These are phyloP conservation scores for Enteromius mattozi DNA, from an alignment of 2,797 vertebrate genomes.

Conservation along the genomic window DNA sequence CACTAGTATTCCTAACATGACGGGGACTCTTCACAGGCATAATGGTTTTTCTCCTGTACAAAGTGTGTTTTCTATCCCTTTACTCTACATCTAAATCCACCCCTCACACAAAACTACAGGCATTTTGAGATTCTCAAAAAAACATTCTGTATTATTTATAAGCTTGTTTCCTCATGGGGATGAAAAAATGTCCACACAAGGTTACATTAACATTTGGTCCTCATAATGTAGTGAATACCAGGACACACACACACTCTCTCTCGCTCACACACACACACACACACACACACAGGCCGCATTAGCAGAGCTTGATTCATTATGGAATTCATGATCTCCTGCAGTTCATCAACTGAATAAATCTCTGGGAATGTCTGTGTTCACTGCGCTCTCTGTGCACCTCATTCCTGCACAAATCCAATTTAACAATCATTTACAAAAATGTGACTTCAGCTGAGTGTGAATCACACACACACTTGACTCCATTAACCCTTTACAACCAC, in stretches of 20 bases:
- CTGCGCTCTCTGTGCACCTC: slow-evolving; percentile 50
- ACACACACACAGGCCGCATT: slow-evolving; percentile 35
- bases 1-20: not conserved
- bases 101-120: not conserved
- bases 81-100: not conserved
- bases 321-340: slow-evolving; percentile 26
- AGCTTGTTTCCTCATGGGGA: not conserved
- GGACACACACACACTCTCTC: not conserved
- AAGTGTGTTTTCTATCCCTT: not conserved
- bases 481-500: not conserved
- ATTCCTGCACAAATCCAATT: slow-evolving; percentile 76
- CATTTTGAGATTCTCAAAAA: not conserved
- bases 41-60: not conserved
- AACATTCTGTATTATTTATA: not conserved
- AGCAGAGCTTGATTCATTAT: slow-evolving; percentile 33
- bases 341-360: slow-evolving; percentile 42
- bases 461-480: slow-evolving; percentile 11
- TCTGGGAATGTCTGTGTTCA: slow-evolving; percentile 22
- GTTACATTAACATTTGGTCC: not conserved
- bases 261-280: slow-evolving; percentile 4
- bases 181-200: not conserved
- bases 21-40: not conserved
- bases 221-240: not conserved
- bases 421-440: slow-evolving; percentile 44
- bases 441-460: slow-evolving; percentile 36